Evolutionary conservation across 2,888 invertebrate species (phyloP), one percentile per base, ranked within the genome.

Genomic region (Protophormia terraenovae): DNA sequence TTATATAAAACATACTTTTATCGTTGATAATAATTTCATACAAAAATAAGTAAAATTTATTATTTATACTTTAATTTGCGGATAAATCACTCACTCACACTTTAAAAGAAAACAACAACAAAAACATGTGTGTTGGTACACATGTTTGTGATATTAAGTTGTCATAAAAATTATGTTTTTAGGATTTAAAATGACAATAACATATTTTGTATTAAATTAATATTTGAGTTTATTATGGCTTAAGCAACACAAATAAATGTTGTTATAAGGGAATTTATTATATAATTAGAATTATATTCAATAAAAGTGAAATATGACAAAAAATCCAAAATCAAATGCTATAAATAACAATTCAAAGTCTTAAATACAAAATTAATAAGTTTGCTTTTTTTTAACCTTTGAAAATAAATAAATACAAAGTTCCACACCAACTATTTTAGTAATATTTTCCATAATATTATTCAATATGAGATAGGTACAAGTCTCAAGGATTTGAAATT

Each of bases 41-140:
- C 29, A 22, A 24, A 62, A 22, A 60, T 35, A 32, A 58, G n/a
- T n/a, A 45, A 41, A 45, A 66, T 45, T 47, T 10, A 66, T 47
- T 47, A 66, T 66, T 47, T 66, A 47, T 8, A 47, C 67, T 32
- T 67, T 47, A 66, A 47, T 66, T 41, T 58, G 16, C 32, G 8
- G 58, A 32, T 60, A 60, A 60, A 32, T 58, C 35, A 60, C 22
- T 60, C 60, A 19, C 19, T 60, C 10, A 58, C 10, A 50, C 2
- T n/a, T n/a, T n/a, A n/a, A n/a, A n/a, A n/a, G n/a, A n/a, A n/a
- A n/a, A n/a, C n/a, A n/a, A n/a, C n/a, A n/a, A n/a, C n/a, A n/a
- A n/a, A n/a, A 14, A 12, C 14, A 12, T 50, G 8, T 47, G 3
- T 50, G 12, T 50, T 16, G 3, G 19, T 27, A 45, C 24, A 10